Conservation (phyloP, 2,888 invertebrate genomes). For the Meganola albula region DNA sequence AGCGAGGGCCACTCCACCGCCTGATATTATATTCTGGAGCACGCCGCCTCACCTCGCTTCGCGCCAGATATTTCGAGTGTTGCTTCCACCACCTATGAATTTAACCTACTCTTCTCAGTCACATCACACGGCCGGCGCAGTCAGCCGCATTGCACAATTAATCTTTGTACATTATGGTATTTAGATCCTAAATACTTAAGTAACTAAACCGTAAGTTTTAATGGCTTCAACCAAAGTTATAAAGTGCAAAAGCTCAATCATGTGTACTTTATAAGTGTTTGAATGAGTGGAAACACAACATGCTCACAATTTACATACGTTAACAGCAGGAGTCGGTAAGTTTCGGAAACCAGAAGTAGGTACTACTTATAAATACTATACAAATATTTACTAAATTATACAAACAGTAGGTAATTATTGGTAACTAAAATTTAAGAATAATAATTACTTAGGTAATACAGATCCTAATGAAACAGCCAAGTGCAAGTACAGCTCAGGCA, state of each 20-base stretch:
- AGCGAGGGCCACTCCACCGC: constrained; percentile 63
- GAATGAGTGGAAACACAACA: constrained; percentile 27
- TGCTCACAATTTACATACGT: constrained; percentile 25
- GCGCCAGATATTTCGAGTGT: constrained; percentile 76
- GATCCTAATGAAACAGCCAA: no score
- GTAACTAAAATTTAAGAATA: no score
- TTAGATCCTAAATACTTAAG: background rate
- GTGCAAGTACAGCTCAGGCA: no score
- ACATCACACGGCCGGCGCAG: constrained; percentile 61
- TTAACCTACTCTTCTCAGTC: constrained; percentile 72
- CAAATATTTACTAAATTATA: no score
- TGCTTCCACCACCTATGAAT: constrained; percentile 72
- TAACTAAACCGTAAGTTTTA: constrained; percentile 7
- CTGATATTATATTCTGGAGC: constrained; percentile 78
- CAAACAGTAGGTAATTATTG: no score
- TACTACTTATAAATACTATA: no score
- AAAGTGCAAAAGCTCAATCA: constrained; percentile 23
- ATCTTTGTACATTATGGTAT: background rate
- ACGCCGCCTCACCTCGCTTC: constrained; percentile 73
- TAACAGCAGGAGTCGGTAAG: constrained; percentile 17
- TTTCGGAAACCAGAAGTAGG: constrained; percentile 7
- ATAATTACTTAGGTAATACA: no score
- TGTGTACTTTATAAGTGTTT: constrained; percentile 24
- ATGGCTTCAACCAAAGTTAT: constrained; percentile 13
- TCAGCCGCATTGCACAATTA: constrained; percentile 59